phyloP scores from a whole-genome alignment of 37 sponge, comb jelly and placozoan genomes.

The Cliona cf. orientalis region DNA sequence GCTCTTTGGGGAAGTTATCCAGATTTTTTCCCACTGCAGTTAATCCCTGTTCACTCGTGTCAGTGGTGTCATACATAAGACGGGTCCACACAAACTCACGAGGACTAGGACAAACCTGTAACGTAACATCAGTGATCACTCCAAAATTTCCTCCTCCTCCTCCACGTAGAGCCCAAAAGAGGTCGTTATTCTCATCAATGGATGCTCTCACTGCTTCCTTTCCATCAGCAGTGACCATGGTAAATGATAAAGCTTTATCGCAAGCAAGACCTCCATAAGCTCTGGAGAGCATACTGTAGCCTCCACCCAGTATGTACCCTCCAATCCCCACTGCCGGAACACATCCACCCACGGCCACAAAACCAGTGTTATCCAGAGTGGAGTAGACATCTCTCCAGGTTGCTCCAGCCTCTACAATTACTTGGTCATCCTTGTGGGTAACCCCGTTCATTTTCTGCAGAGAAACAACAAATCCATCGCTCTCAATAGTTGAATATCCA shows the following conservation, averaged over 20 bases:
- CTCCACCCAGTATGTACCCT: slow-evolving; percentile 42
- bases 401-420: slow-evolving; percentile 29
- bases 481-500: slow-evolving; percentile 44
- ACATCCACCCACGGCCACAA: slow-evolving; percentile 40
- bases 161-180: slow-evolving; percentile 64
- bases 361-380: neutral
- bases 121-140: slow-evolving; percentile 9
- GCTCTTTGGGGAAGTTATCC: slow-evolving; percentile 14
- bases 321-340: slow-evolving; percentile 34
- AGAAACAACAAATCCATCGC: slow-evolving; percentile 39
- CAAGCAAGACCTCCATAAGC: slow-evolving; percentile 41
- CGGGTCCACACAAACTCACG: slow-evolving; percentile 7
- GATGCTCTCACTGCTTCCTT: slow-evolving; percentile 30
- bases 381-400: slow-evolving; percentile 36
- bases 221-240: slow-evolving; percentile 62
- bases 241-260: slow-evolving; percentile 31
- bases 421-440: neutral
- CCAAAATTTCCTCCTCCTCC: slow-evolving; percentile 79
- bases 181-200: slow-evolving; percentile 44
- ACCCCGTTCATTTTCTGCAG: neutral
- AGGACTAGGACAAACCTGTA: neutral
- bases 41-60: slow-evolving; percentile 8
- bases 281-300: slow-evolving; percentile 45
- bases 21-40: neutral
- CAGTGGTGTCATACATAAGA: slow-evolving; percentile 16